Evolutionary conservation across 2,888 invertebrate genomes (phyloP).

Genomic region (Emmelina monodactyla): DNA sequence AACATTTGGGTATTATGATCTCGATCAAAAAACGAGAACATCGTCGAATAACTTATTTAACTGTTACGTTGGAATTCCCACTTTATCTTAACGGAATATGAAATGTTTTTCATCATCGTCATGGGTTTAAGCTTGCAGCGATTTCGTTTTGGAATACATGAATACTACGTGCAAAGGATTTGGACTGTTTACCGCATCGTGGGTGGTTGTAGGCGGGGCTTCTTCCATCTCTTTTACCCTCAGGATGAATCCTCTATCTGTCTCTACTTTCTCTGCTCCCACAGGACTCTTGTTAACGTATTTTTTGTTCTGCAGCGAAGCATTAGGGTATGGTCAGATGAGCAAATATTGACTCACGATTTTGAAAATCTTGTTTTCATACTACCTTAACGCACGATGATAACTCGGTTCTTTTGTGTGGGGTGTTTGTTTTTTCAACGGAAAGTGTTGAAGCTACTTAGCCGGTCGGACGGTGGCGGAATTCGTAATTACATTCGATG

Average conservation of each 20-base stretch:
- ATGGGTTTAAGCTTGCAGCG: constrained; percentile 44
- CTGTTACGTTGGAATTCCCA: constrained; percentile 27
- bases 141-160: constrained; percentile 65
- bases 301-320: constrained; percentile 41
- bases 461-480: neutral
- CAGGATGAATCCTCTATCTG: constrained; percentile 20
- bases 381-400: constrained; percentile 22
- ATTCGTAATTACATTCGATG: neutral
- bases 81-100: constrained; percentile 28
- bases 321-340: constrained; percentile 55
- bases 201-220: constrained; percentile 65
- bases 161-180: constrained; percentile 65
- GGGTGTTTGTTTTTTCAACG: constrained; percentile 13
- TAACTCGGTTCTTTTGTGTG: constrained; percentile 9
- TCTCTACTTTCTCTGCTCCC: constrained; percentile 56
- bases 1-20: constrained; percentile 61
- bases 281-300: constrained; percentile 63
- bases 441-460: neutral
- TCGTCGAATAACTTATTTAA: constrained; percentile 57
- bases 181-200: constrained; percentile 64
- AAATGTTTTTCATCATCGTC: constrained; percentile 26
- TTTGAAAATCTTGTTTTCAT: constrained; percentile 59
- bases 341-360: constrained; percentile 65
- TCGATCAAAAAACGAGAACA: constrained; percentile 57
- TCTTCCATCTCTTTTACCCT: constrained; percentile 29